Evolutionary conservation across 2,113 vertebrate species (phyloP), one percentile per base, ranked within the genome.

Genomic region (Psilopsiagon aurifrons): DNA sequence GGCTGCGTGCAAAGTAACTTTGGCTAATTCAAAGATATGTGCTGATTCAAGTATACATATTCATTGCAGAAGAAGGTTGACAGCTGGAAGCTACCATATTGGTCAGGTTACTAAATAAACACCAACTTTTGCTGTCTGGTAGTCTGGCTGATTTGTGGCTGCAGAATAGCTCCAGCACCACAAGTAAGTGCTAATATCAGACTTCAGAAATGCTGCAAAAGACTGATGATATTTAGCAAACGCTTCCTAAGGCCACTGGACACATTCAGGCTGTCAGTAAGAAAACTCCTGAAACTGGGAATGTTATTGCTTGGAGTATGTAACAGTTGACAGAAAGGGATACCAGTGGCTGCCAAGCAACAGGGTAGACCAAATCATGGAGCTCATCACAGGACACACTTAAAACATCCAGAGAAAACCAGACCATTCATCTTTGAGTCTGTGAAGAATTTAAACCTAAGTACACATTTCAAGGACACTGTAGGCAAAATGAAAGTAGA

Each of bases 1-100:
- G 44, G 20, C 23, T 46, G 37, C 29, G 64, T 95, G 64, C 84
- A 96, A 94, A 93, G 90, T 83, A 64, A 79, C 84, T 96, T 95
- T 60, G 57, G 77, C 70, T 83, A 92, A 87, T 69, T 95, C 83
- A 51, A 70, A 90, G 71, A n/a, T 51, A 55, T 3, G 25, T 74
- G 35, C 73, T 94, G 64, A 78, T 92, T 74, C 55, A 67, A 91
- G 88, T 83, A 43, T 29, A 83, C 19, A 80, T 78, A 92, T n/a
- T 73, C 23, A 29, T 2, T 2, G 41, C 49, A 92, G 52, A 76
- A 94, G 76, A 8, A 4, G 20, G 27, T 23, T 90, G 49, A 75
- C 31, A 67, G 4, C 27, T 83, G 68, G 57, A 94, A 90, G n/a
- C 46, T 93, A 43, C 64, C 68, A 67, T 92, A 28, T 15, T 90